These are phyloP conservation scores for Pseudocheirus occidentalis DNA, from an alignment of 2,797 vertebrate genomes.

Conservation along the genomic window DNA sequence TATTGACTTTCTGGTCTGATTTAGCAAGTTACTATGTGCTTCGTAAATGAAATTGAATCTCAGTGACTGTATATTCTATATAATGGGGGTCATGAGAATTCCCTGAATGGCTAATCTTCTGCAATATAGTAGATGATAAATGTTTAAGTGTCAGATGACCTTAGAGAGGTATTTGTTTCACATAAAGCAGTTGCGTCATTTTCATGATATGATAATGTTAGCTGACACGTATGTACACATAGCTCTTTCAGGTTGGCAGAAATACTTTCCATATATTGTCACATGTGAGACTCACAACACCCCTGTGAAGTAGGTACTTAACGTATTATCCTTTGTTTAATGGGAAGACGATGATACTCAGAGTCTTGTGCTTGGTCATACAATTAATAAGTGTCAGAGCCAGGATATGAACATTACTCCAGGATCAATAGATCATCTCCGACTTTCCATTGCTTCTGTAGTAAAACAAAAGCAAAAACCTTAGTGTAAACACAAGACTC, in stretches of 20 bases:
- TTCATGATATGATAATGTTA: background rate
- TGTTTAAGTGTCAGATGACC: slow-evolving; percentile 38
- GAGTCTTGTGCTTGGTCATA: background rate
- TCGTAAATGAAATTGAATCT: slow-evolving; percentile 74
- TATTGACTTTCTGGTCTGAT: slow-evolving; percentile 73
- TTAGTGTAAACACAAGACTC: slow-evolving; percentile 74
- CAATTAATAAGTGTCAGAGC: background rate
- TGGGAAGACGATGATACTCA: background rate
- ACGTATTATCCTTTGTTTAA: background rate
- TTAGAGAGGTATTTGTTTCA: slow-evolving; percentile 40
- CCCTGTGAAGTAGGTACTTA: background rate
- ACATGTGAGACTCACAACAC: background rate
- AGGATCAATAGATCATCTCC: background rate
- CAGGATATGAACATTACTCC: background rate
- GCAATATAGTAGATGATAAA: slow-evolving; percentile 26
- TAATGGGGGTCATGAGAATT: slow-evolving; percentile 56
- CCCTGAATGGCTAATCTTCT: slow-evolving; percentile 53
- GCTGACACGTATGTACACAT: background rate
- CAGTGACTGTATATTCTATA: slow-evolving; percentile 56
- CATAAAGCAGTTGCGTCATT: background rate
- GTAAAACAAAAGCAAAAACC: slow-evolving; percentile 61
- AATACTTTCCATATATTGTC: background rate
- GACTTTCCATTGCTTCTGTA: no score
- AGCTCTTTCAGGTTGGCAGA: background rate
- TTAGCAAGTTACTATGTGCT: slow-evolving; percentile 69